Conservation (phyloP, 2,113 vertebrate species). For the Clarias macrocephalus region DNA sequence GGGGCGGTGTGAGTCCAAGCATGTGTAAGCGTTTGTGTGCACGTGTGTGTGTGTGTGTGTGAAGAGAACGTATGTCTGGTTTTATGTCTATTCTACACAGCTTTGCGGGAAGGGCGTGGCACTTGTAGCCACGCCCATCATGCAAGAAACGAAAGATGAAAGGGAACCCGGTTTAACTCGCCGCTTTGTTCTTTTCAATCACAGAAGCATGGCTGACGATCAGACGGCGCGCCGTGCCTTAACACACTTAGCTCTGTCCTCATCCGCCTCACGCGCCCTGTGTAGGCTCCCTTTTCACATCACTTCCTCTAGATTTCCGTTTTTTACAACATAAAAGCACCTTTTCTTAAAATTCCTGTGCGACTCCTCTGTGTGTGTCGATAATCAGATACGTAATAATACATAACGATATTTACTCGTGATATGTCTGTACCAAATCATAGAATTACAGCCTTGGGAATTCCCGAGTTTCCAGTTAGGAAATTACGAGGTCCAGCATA, state of each 20-base stretch:
- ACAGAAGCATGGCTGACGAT: conserved; percentile 66
- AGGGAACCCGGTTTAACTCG: conserved; percentile 45
- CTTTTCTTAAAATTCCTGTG: neutral
- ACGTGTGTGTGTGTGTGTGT: neutral
- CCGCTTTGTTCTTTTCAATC: conserved; percentile 40
- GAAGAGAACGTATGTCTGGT: neutral
- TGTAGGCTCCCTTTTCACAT: neutral
- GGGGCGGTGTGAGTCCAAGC: neutral
- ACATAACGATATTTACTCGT: neutral
- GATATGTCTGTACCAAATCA: neutral
- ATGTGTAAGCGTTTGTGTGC: neutral
- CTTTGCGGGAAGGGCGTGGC: conserved; percentile 19
- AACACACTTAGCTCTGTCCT: conserved; percentile 62
- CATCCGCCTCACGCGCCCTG: conserved; percentile 16
- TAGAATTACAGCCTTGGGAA: neutral
- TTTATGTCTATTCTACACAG: neutral
- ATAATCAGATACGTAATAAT: neutral
- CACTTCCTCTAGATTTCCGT: neutral
- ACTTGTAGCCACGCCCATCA: conserved; percentile 41
- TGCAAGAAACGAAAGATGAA: conserved; percentile 8
- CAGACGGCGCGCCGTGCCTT: conserved; percentile 75
- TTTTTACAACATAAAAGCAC: neutral
- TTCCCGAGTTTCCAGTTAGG: neutral
- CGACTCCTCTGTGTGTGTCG: neutral
- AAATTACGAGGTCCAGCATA: neutral